Evolutionary conservation across 2,888 invertebrate species (phyloP).

Genomic region (Germaria angustata): DNA sequence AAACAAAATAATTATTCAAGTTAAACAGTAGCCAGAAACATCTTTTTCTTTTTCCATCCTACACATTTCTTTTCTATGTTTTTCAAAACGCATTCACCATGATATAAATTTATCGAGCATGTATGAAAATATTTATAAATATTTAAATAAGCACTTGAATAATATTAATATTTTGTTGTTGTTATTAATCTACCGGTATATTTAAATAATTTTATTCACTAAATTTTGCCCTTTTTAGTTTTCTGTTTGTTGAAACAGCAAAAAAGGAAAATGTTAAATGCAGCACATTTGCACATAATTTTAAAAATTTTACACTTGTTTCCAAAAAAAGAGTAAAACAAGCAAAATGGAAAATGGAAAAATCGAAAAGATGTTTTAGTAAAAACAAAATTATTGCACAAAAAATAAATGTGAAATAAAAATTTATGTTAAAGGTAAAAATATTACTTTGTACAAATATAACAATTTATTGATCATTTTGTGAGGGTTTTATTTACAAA

Average conservation of each 20-base stretch:
- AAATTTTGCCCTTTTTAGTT: background rate
- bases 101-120: conserved; percentile 23
- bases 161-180: conserved; percentile 6
- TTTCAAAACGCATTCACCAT: conserved; percentile 2
- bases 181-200: conserved; percentile 13
- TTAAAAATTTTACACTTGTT: conserved; percentile 44
- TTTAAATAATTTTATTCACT: conserved; percentile 9
- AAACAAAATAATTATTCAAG: too few species aligned
- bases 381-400: conserved; percentile 18
- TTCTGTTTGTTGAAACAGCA: background rate
- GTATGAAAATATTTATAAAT: conserved; percentile 48
- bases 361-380: background rate
- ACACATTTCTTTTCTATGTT: too few species aligned
- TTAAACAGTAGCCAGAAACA: too few species aligned
- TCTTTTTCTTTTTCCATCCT: too few species aligned
- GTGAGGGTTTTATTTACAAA: background rate
- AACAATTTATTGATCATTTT: conserved; percentile 20
- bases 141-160: conserved; percentile 45
- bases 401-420: conserved; percentile 25
- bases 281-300: conserved; percentile 50
- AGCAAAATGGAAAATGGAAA: background rate
- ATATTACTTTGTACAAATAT: conserved; percentile 26
- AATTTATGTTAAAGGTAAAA: conserved; percentile 47
- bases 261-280: conserved; percentile 4
- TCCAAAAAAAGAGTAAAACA: conserved; percentile 3